A percentile compares a stretch with the other conserved stretches of the same genome.
These are phyloP conservation scores for Callipepla squamata DNA, from an alignment of 2,113 vertebrate species.

Conservation along the genomic window DNA sequence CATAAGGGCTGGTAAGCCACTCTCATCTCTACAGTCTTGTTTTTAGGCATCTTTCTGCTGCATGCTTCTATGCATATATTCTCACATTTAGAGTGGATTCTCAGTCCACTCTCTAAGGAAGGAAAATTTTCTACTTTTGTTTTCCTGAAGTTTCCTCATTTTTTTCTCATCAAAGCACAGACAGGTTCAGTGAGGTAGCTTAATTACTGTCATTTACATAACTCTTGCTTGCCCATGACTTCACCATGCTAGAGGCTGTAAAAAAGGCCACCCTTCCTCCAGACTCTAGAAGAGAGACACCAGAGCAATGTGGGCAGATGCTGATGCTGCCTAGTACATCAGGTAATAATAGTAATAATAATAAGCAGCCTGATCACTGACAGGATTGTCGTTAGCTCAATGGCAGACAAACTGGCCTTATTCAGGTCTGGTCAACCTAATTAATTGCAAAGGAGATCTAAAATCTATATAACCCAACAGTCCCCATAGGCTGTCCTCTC, in stretches of 20 bases:
- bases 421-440: not conserved
- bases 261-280: not conserved
- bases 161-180: not conserved
- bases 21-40: not conserved
- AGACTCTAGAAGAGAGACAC: not conserved
- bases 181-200: not conserved
- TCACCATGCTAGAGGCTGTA: accelerated
- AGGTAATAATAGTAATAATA: not conserved
- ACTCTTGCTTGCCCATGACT: not conserved
- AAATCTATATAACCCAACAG: not conserved
- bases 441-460: not conserved
- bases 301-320: not conserved
- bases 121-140: not conserved
- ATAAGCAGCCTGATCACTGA: not conserved
- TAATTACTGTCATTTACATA: not conserved
- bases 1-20: not conserved
- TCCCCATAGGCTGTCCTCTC: not conserved
- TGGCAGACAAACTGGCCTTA: not conserved
- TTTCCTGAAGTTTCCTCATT: not conserved
- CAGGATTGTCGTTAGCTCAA: not conserved
- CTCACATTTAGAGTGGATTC: not conserved
- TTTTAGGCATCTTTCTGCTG: not conserved
- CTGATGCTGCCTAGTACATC: not conserved
- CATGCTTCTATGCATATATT: not conserved
- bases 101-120: not conserved